Conservation (phyloP, 2,113 vertebrate species). For the Ammodytes dubius region DNA sequence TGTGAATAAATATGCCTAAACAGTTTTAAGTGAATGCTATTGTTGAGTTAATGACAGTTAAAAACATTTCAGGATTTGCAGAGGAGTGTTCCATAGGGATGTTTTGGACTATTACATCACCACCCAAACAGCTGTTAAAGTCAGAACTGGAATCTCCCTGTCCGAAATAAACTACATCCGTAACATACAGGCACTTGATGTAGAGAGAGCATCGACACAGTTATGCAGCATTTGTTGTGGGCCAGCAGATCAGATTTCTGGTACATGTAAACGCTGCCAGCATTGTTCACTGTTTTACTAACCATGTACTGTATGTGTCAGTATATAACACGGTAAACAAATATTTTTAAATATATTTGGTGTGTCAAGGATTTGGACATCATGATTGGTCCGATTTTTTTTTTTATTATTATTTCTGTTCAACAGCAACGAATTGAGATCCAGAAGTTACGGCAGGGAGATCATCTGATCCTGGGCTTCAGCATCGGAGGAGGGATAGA, state of each 20-base stretch:
- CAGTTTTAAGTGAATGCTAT: background rate
- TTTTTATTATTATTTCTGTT: background rate
- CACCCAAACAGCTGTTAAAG: background rate
- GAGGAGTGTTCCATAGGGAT: background rate
- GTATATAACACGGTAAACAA: background rate
- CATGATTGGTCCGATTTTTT: background rate
- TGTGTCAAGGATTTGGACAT: background rate
- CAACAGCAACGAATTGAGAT: conserved; percentile 96
- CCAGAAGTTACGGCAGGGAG: conserved; percentile 90
- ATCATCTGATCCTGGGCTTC: conserved; percentile 95
- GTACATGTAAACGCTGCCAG: background rate
- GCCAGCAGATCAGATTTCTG: background rate
- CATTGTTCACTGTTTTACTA: background rate
- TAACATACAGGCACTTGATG: background rate
- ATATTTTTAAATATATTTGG: background rate
- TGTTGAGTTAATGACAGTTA: background rate
- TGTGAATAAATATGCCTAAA: background rate
- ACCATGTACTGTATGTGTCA: background rate
- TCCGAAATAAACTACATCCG: background rate
- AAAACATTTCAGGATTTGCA: background rate
- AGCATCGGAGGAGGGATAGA: conserved; percentile 99
- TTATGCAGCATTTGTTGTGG: background rate
- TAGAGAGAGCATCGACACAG: background rate
- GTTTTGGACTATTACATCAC: background rate
- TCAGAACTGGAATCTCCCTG: background rate